Conservation (phyloP, 2,797 vertebrate species). For the Gymnothorax reevesii region DNA sequence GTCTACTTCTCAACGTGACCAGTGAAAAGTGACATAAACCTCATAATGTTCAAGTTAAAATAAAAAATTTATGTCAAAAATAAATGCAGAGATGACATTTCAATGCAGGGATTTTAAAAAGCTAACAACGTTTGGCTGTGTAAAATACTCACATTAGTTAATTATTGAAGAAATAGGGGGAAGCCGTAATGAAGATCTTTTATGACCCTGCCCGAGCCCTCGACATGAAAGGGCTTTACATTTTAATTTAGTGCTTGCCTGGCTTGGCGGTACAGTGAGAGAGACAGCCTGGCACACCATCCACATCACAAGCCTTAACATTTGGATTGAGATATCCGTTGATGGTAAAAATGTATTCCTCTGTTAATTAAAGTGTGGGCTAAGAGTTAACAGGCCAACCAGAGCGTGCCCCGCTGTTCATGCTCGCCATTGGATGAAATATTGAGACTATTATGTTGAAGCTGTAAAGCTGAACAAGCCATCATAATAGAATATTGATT, state of each 20-base stretch:
- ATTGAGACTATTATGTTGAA: conserved; percentile 78
- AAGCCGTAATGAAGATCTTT: conserved; percentile 66
- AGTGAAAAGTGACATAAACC: conserved; percentile 53
- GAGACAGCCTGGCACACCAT: conserved; percentile 7
- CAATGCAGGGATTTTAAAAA: conserved; percentile 65
- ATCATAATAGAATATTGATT: conserved; percentile 98
- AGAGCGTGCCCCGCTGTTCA: conserved; percentile 45
- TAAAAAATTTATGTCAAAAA: conserved; percentile 67
- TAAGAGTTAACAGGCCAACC: conserved; percentile 70
- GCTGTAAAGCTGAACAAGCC: conserved; percentile 79
- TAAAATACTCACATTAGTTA: conserved; percentile 71
- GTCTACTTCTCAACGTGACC: conserved; percentile 15
- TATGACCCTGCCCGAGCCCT: conserved; percentile 59
- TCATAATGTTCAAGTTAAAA: conserved; percentile 58
- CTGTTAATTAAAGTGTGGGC: conserved; percentile 72
- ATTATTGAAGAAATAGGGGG: conserved; percentile 60
- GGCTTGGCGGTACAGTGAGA: conserved; percentile 44
- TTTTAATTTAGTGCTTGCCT: conserved; percentile 65
- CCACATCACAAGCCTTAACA: conserved; percentile 54
- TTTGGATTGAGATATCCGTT: conserved; percentile 27
- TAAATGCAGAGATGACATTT: conserved; percentile 70
- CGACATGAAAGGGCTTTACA: conserved; percentile 67
- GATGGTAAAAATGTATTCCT: conserved; percentile 51
- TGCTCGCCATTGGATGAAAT: conserved; percentile 75
- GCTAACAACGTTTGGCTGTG: conserved; percentile 63